Evolutionary conservation across 2,888 invertebrate species (phyloP), one percentile per base, ranked within the genome.

Genomic region (Autographa pulchrina): DNA sequence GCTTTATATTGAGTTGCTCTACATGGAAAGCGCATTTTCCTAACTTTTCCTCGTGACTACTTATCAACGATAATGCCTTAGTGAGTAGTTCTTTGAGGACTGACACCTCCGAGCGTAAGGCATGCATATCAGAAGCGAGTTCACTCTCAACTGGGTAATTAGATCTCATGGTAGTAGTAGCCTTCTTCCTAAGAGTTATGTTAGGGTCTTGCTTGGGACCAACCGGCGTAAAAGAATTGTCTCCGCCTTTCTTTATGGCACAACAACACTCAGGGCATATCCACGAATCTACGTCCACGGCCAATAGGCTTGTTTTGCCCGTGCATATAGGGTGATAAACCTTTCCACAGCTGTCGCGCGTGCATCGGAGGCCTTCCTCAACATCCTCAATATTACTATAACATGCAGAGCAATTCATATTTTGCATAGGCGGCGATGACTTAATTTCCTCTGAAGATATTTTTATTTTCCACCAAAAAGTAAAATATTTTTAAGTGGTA

Each of bases 331-430:
- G 5, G 60, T 60, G 60, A 35, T 32, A 60, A 31, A 35, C 13
- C 14, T 60, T 60, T 7, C 60, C 60, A 31, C 60, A 60, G 14
- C 8, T 25, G 4, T 20, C 31, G 11, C 13, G 31, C 31, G 20
- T 58, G 25, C 58, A 58, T 7, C 32, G 2, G 14, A 60, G 16
- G 14, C 35, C 2, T 9, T 60, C 60, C 60, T 60, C 60, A 5
- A 9, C 35, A 3, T n/a, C 25, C 1, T 14, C 35, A 5, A 60
- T 60, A 31, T n/a, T 16, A 60, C n/a, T 60, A 7, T 31, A n/a
- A 16, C 60, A 60, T 14, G 58, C 58, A 58, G 58, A 58, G 25
- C 58, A 58, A 58, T 20, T 58, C 58, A 58, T 58, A 18, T 31
- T 58, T 38, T 4, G 38, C 9, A 9, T 11, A 38, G n/a, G n/a